phyloP scores from a whole-genome alignment of 2,888 invertebrate species.

The Cataglyphis rosenhaueri region DNA sequence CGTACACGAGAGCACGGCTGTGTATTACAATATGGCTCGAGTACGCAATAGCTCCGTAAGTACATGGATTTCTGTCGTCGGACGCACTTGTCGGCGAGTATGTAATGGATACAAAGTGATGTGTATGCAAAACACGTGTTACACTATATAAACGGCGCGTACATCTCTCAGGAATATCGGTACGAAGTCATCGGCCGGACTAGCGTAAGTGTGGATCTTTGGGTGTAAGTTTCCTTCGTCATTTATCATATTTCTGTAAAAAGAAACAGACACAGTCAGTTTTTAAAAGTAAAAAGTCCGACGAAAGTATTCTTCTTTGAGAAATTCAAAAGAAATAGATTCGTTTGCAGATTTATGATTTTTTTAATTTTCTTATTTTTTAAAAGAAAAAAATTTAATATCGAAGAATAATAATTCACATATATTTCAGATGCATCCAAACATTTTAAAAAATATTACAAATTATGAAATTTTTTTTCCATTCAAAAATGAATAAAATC shows the following conservation, averaged over 20 bases:
- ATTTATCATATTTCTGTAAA: constrained; percentile 56
- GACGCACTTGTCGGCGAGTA: constrained; percentile 56
- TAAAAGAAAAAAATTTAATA: background rate
- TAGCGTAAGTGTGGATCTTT: constrained; percentile 62
- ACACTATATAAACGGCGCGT: constrained; percentile 60
- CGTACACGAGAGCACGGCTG: constrained; percentile 4
- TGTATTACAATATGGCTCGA: constrained; percentile 17
- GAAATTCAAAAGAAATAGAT: background rate
- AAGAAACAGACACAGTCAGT: constrained; percentile 54
- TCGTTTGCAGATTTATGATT: too few species aligned
- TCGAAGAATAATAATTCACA: background rate
- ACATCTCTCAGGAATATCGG: constrained; percentile 49
- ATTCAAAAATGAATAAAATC: background rate
- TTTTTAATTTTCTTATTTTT: too few species aligned
- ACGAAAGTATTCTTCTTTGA: background rate
- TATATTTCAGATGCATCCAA: background rate
- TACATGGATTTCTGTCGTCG: constrained; percentile 67
- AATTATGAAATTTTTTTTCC: background rate
- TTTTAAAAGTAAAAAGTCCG: background rate
- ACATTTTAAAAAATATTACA: constrained; percentile 4
- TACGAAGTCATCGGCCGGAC: constrained; percentile 63
- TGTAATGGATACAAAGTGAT: constrained; percentile 61
- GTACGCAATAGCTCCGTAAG: constrained; percentile 58
- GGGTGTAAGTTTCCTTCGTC: constrained; percentile 38
- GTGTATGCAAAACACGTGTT: constrained; percentile 52